Percentiles rank a stretch among this genome's conserved stretches.
phyloP scores from a whole-genome alignment of 2,797 vertebrate genomes.

The Tapirus indicus region DNA sequence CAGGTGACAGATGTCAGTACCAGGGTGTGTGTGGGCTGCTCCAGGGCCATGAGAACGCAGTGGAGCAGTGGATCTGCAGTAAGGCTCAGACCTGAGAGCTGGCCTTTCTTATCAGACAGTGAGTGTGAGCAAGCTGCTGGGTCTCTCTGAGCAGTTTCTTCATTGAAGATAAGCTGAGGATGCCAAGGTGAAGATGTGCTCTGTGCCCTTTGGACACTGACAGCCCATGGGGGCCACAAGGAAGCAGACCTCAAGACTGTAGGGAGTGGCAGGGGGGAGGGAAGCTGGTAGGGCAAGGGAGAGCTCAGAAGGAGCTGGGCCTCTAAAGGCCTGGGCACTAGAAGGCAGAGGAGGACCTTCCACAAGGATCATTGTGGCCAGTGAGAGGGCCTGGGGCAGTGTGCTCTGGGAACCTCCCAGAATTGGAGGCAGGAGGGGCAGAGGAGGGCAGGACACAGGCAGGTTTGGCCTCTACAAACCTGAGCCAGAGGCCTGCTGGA shows the following conservation, averaged over 20 bases:
- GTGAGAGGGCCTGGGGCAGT: neutral
- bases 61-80: neutral
- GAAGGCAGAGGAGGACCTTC: neutral
- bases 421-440: neutral
- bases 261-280: too few relatives aligned
- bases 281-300: neutral
- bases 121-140: neutral
- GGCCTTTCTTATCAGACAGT: neutral
- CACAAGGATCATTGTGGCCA: too few relatives aligned
- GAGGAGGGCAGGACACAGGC: neutral
- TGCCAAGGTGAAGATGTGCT: neutral
- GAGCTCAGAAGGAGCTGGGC: neutral
- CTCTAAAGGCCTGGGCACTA: neutral
- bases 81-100: neutral
- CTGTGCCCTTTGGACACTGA: neutral
- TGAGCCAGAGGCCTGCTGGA: neutral
- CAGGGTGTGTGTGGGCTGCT: rapidly evolving
- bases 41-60: neutral
- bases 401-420: neutral
- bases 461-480: neutral
- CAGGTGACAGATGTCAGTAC: neutral
- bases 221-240: neutral
- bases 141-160: neutral
- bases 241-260: neutral
- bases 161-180: neutral